Base-by-base conservation (phyloP, 2,888 invertebrate genomes). In the Sturmia bella region DNA sequence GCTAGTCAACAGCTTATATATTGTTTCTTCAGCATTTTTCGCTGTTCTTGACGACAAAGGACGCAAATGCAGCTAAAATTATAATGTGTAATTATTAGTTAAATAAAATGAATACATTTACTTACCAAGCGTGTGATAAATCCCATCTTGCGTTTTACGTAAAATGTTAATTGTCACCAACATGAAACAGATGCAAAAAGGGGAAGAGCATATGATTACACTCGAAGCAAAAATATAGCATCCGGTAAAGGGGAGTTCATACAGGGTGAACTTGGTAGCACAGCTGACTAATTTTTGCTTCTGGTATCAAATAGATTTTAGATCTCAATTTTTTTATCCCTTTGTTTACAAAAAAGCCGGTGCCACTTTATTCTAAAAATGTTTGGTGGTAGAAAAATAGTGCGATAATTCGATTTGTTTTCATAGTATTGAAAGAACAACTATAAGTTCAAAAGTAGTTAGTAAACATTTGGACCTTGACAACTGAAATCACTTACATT, bases 81-180 rank as follows among this genome's bases (percentile, higher is more conserved):
- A 41, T 13, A 41, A 68, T 48, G 66, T 13, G 17, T 45, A 13
- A 48, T 13, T 24, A 45, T 43, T 45, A 0, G 12, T 43, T 3
- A 43, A 32, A 32, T 7, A 32, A 32, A 32, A 6, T 32, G 9
- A 27, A 32, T 32, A 32, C n/a, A n/a, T 32, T 6, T 59, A 73
- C 72, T 79, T 52, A 79, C 72, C 52, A 79, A 68, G 68, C 78
- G 78, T 48, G 52, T 45, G 13, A 73, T 9, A 39, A 66, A 79
- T 37, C 54, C 54, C 78, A 78, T 80, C 63, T 37, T 52, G 27
- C 45, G 21, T 43, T 69, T 80, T 64, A 57, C 15, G 64, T 80
- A 74, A 69, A 79, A 21, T 27, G n/a, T 39, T 11, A 19, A 41
- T 64, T 4, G 1, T 17, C 27, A 39, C 19, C 7, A 39, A 15